Evolutionary conservation across 64 coral and sea anemone species (phyloP).

Genomic region (Cladopsammia gracilis): DNA sequence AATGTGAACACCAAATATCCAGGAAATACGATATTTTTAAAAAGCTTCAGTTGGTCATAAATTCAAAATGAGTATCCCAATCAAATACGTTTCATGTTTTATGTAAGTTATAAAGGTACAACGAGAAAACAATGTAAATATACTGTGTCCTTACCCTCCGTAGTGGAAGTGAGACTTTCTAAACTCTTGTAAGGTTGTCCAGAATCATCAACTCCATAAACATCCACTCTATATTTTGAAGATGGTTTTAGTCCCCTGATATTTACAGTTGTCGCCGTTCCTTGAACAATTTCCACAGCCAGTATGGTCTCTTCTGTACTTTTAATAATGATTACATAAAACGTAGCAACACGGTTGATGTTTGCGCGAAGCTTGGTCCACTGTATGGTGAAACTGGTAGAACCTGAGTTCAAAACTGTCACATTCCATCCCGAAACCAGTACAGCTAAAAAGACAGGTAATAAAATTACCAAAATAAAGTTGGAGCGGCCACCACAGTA

Average conservation of each 20-base stretch:
- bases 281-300: not conserved
- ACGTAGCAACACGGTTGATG: not conserved
- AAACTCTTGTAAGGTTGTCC: slow-evolving; percentile 6
- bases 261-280: not conserved
- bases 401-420: not conserved
- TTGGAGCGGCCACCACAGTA: too few species aligned
- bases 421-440: slow-evolving; percentile 2
- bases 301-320: not conserved
- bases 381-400: not conserved
- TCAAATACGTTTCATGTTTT: too few species aligned
- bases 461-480: too few species aligned
- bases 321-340: not conserved
- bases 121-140: not conserved
- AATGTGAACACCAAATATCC: too few species aligned
- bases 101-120: too few species aligned
- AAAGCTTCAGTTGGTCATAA: too few species aligned
- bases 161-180: not conserved
- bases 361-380: not conserved
- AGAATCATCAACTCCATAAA: not conserved
- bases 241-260: not conserved
- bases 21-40: too few species aligned
- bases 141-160: not conserved
- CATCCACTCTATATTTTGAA: not conserved
- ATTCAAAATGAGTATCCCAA: too few species aligned
- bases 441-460: not conserved